Base-by-base conservation (phyloP, 1,140 invertebrate genomes). In the Camponotus vicinus region DNA sequence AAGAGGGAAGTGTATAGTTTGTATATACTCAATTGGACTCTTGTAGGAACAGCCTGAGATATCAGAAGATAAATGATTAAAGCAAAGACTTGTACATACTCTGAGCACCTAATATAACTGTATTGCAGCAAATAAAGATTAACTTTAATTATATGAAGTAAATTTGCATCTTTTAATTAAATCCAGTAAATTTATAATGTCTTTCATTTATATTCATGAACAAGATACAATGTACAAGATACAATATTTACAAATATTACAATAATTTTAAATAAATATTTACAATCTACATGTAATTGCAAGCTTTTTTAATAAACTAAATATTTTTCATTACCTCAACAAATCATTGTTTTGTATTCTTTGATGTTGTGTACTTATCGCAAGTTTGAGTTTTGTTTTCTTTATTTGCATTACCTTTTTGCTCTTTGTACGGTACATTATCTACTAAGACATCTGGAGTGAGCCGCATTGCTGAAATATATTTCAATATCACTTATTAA, bases 361-460 rank as follows among this genome's bases (percentile, higher is more conserved):
- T 55, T 1, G 42, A 61, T 57, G 15, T 70, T 8, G 11, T 42
- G 66, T 55, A 37, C 52, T 79, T 86, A 77, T 57, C 64, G 63
- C 21, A 73, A 3, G 27, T 21, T 57, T 71, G 21, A 45, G 11
- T 7, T 79, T 79, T 89, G 11, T 45, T 77, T 63, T 63, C 27
- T 27, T 71, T 34, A 37, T 37, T 21, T 71, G 21, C 11, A 13
- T 89, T 73, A 75, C 91, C 73, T 67, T 86, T 67, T 6, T 83
- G n/a, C 76, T 95, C 94, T 89, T 95, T 94, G 89, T 94, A 96
- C 34, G 95, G 95, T 52, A 95, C 91, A 93, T 97, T 96, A 32
- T 96, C 95, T 45, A 96, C 82, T 89, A 95, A 95, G 34, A 95
- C 96, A 63, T 97, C 96, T 78, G 95, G 87, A 32, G 93, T 95